These are phyloP conservation scores for Ethmia dodecea DNA, from an alignment of 2,888 invertebrate species.

Conservation along the genomic window DNA sequence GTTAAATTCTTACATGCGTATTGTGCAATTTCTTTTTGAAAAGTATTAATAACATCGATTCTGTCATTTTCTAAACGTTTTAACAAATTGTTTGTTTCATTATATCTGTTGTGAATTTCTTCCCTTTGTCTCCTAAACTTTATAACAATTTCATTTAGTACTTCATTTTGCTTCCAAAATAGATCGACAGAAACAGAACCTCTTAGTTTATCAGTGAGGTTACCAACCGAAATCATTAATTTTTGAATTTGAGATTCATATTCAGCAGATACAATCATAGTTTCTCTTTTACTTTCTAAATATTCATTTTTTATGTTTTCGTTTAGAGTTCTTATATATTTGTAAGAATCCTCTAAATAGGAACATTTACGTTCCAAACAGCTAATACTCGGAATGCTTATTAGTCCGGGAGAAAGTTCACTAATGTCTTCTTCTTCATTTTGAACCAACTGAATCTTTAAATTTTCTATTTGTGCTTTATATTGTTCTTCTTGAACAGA, in stretches of 20 bases:
- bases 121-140: slow-evolving; percentile 72
- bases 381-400: slow-evolving; percentile 30
- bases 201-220: slow-evolving; percentile 65
- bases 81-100: slow-evolving; percentile 24
- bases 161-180: slow-evolving; percentile 72
- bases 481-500: slow-evolving; percentile 61
- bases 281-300: slow-evolving; percentile 60
- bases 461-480: slow-evolving; percentile 59
- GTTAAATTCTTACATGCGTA: slow-evolving; percentile 27
- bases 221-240: slow-evolving; percentile 44
- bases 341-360: slow-evolving; percentile 62
- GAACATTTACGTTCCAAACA: slow-evolving; percentile 57
- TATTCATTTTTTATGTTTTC: slow-evolving; percentile 73
- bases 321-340: slow-evolving; percentile 63
- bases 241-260: slow-evolving; percentile 65
- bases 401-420: slow-evolving; percentile 54
- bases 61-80: slow-evolving; percentile 41
- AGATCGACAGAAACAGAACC: slow-evolving; percentile 61
- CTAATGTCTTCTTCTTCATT: slow-evolving; percentile 50
- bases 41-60: slow-evolving; percentile 61
- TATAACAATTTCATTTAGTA: slow-evolving; percentile 62
- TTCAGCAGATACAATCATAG: slow-evolving; percentile 52
- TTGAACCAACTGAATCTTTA: slow-evolving; percentile 41
- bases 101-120: slow-evolving; percentile 30
- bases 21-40: slow-evolving; percentile 25